A percentile compares a stretch with the other conserved stretches of the same genome.
Conservation (phyloP, 2,888 invertebrate species). For the Papilio demoleus region DNA sequence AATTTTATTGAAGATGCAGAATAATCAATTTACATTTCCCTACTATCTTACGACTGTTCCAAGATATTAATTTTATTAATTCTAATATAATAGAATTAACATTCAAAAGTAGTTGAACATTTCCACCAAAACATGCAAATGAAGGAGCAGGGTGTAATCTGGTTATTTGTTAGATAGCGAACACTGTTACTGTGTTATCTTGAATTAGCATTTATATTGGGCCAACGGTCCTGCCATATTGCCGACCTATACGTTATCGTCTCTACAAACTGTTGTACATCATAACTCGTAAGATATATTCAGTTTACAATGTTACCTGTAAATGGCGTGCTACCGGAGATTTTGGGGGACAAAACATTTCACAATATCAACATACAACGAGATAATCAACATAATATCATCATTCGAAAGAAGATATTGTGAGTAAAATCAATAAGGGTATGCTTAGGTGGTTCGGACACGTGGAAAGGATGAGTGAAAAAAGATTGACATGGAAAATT, state of each 20-base stretch:
- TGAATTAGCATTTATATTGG: constrained; percentile 78
- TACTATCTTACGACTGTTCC: background rate
- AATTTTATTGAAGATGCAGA: background rate
- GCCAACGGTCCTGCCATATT: constrained; percentile 45
- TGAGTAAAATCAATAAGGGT: too few relatives aligned
- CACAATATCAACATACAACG: background rate
- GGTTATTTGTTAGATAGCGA: constrained; percentile 28
- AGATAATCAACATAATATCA: too few relatives aligned
- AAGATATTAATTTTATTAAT: background rate
- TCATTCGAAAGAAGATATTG: too few relatives aligned
- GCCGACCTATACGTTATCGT: constrained; percentile 9
- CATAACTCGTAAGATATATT: constrained; percentile 1
- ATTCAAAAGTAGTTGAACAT: constrained; percentile 18
- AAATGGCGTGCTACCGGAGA: background rate
- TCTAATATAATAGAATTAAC: constrained; percentile 1
- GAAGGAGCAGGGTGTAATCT: constrained; percentile 2
- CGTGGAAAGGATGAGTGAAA: too few relatives aligned
- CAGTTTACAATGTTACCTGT: background rate
- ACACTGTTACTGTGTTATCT: constrained; percentile 52
- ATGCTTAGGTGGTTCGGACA: too few relatives aligned
- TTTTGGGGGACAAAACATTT: background rate
- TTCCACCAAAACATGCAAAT: constrained; percentile 20
- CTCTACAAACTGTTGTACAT: background rate
- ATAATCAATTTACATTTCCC: background rate
- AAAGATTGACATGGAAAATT: too few relatives aligned